phyloP scores from a whole-genome alignment of 2,888 invertebrate species.

The Bugula neritina region DNA sequence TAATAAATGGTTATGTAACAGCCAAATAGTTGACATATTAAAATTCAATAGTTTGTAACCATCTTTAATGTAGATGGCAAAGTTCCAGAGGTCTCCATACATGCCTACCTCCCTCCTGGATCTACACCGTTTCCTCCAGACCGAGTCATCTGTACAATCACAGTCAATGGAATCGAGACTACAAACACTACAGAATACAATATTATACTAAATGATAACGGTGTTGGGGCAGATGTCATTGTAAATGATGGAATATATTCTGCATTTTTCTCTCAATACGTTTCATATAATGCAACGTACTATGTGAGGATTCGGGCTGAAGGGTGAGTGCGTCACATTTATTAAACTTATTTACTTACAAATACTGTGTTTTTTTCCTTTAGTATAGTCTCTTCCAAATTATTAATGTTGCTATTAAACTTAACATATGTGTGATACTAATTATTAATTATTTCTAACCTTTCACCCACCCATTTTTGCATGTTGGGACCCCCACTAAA shows the following conservation, averaged over 20 bases:
- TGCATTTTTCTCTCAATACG: neutral
- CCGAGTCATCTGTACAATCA: neutral
- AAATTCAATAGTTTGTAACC: too few species aligned
- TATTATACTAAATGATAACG: neutral
- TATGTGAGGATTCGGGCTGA: constrained; percentile 19
- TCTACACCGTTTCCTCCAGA: neutral
- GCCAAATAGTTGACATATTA: too few species aligned
- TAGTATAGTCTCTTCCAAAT: too few species aligned
- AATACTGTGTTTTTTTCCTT: too few species aligned
- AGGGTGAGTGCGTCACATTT: constrained; percentile 7
- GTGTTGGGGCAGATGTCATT: constrained; percentile 12
- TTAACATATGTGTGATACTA: too few species aligned
- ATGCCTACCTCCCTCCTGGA: constrained; percentile 2
- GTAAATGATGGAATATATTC: neutral
- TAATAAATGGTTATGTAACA: too few species aligned
- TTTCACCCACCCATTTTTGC: too few species aligned
- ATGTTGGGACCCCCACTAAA: too few species aligned
- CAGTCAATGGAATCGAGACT: neutral
- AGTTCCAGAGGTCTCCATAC: neutral
- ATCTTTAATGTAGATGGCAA: neutral
- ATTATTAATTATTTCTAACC: too few species aligned
- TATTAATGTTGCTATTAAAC: too few species aligned
- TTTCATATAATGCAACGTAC: constrained; percentile 20
- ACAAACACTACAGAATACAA: neutral
- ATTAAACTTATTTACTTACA: too few species aligned